Base-by-base conservation (phyloP, 64 coral and sea anemone species). In the Catalaphyllia jardinei region DNA sequence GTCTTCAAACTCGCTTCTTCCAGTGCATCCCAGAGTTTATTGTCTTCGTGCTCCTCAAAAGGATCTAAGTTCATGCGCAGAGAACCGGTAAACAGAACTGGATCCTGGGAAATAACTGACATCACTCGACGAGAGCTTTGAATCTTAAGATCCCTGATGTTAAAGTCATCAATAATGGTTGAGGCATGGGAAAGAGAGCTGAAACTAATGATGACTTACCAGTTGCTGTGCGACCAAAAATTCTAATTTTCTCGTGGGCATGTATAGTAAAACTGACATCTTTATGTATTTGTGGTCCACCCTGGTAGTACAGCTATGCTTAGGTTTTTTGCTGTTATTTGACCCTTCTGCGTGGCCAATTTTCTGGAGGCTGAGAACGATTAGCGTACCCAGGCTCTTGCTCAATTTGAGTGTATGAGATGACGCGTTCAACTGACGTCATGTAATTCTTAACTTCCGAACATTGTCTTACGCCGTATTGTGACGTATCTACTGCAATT, bases 141-240 rank as follows among this genome's bases (percentile, higher is more conserved):
- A 62, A 89, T 89, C 29, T 89, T 62, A 17, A 89, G 25, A 31
- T 49, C 64, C 19, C 75, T 75, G 16, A 89, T 49, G 50, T 59
- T 75, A 24, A 89, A 2, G 46, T 75, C 55, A 62, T 89, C 87
- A 89, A 89, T 89, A 27, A 89, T 42, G 87, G 87, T 7, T 89
- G 73, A 10, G 75, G 87, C 87, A 89, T 89, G 8, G 75, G 87
- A 24, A 77, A 89, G 2, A 89, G 52, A 2, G 87, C 73, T 14
- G 87, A 73, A 29, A 89, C 87, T 28, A 89, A 19, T 1, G 74
- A 78, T 0, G 87, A 89, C 57, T 89, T 89, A 0, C 87, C 87
- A 14, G 87, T 75, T 79, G 75, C 87, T 20, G 87, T 79, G 54
- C 54, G 54, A 57, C 54, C 54, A 57, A 57, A 7, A 57, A 57